These are phyloP conservation scores for Anastrepha ludens DNA, from an alignment of 1,140 invertebrate species.

Conservation along the genomic window DNA sequence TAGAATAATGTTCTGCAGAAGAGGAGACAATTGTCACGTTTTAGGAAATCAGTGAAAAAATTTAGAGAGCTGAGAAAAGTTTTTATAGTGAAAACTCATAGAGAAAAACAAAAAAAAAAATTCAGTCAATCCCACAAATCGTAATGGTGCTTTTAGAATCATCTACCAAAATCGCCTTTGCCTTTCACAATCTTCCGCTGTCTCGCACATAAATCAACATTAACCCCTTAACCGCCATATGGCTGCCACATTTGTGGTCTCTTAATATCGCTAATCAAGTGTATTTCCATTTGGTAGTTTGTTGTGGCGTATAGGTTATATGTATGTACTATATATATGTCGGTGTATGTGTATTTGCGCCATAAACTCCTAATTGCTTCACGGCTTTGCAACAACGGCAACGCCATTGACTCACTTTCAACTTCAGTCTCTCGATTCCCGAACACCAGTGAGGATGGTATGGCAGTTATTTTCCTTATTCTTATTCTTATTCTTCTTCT, in stretches of 20 bases:
- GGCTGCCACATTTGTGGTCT: conserved; percentile 24
- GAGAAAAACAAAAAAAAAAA: too few species aligned
- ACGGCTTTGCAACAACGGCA: not conserved
- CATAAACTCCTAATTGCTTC: conserved; percentile 48
- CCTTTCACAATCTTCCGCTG: not conserved
- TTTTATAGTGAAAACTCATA: too few species aligned
- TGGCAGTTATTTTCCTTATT: not conserved
- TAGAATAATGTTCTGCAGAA: too few species aligned
- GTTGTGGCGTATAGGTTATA: not conserved
- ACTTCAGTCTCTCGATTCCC: not conserved
- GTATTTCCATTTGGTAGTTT: conserved; percentile 16
- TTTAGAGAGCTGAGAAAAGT: too few species aligned
- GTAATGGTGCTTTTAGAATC: too few species aligned
- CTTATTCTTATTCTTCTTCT: too few species aligned
- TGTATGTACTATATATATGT: not conserved
- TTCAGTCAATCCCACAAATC: too few species aligned
- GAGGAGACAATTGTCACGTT: too few species aligned
- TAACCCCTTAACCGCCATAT: conserved; percentile 31
- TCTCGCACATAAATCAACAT: conserved; percentile 14
- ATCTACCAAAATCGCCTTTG: not conserved
- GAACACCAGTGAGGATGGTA: not conserved
- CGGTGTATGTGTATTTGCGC: not conserved
- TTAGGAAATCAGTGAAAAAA: too few species aligned
- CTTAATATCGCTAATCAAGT: conserved; percentile 40
- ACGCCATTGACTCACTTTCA: conserved; percentile 2